Conservation (phyloP, 2,113 vertebrate genomes). For the Actenoides hombroni region DNA sequence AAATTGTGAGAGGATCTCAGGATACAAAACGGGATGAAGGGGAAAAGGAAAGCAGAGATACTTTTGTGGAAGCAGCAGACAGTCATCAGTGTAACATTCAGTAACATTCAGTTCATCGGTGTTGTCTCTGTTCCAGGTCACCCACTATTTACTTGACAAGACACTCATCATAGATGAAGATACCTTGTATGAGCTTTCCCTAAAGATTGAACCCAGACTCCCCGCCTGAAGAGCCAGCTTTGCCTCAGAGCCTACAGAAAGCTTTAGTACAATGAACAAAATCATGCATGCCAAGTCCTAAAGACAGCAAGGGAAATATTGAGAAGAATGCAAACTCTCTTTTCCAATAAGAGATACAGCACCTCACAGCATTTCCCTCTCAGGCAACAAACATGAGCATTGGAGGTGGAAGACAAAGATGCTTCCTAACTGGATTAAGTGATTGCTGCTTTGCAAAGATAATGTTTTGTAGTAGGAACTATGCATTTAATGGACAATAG, state of each 20-base stretch:
- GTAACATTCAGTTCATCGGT: neutral
- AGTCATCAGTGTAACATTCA: too few relatives aligned
- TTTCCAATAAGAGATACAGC: conserved; percentile 38
- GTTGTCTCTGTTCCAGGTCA: conserved; percentile 80
- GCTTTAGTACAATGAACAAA: conserved; percentile 21
- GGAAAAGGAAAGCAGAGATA: neutral
- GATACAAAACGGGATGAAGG: neutral
- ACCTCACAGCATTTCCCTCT: conserved; percentile 47
- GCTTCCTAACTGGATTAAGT: neutral
- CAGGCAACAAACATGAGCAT: neutral
- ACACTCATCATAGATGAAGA: conserved; percentile 96
- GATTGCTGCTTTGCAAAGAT: conserved; percentile 1
- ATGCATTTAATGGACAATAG: neutral
- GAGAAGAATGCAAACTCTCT: conserved; percentile 29
- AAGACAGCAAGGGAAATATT: neutral
- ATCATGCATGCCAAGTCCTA: conserved; percentile 46
- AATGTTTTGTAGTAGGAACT: neutral
- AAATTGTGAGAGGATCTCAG: accelerated
- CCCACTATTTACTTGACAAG: conserved; percentile 95
- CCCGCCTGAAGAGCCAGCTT: conserved; percentile 84
- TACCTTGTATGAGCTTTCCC: conserved; percentile 93
- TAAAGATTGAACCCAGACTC: conserved; percentile 95
- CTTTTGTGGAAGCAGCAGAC: neutral
- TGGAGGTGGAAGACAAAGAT: conserved; percentile 23
- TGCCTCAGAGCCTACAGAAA: conserved; percentile 11